Base-by-base conservation (phyloP, 2,797 vertebrate species). In the Ceryle rudis region DNA sequence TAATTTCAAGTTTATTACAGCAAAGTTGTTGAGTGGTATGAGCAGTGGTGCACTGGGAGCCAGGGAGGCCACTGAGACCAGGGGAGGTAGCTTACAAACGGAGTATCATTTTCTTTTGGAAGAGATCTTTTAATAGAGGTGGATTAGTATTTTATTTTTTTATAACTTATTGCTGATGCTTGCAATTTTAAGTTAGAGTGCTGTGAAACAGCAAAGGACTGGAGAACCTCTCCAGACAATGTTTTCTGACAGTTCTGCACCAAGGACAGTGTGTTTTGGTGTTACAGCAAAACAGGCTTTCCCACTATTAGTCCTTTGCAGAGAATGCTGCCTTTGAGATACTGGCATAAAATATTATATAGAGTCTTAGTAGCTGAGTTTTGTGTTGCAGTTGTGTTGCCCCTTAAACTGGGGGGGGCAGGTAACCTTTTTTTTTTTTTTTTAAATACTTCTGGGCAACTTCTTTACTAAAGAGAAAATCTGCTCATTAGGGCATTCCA, bases 401-500 rank as follows among this genome's bases (percentile, higher is more conserved):
- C 42, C 20, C 25, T 13, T 14, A 39, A 39, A 39, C 39, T 39
- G 39, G 39, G 39, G 39, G 39, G 39, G 39, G 39, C 12, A 14
- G 14, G 39, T 39, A 39, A 39, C 39, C 37, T 26, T 42, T 46
- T 64, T 47, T 23, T 33, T 52, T 29, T 29, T 29, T 49, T 25
- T 22, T 79, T 5, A n/a, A 69, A 39, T 15, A 51, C 14, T 37
- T 20, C 69, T 31, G 11, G 85, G 60, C 51, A 86, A 26, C 55
- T 55, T 39, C 21, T 71, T 61, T 66, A 62, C 57, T 73, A 84
- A 75, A 52, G 83, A 77, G 80, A 69, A 82, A 79, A 81, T 64
- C 35, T 89, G 49, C 79, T 97, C 70, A 11, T 80, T 90, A 90
- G 29, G 11, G 9, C 72, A 73, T 70, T 91, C 62, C 57, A 37